Evolutionary conservation across 2,888 invertebrate species (phyloP).

Genomic region (Spisula solida): DNA sequence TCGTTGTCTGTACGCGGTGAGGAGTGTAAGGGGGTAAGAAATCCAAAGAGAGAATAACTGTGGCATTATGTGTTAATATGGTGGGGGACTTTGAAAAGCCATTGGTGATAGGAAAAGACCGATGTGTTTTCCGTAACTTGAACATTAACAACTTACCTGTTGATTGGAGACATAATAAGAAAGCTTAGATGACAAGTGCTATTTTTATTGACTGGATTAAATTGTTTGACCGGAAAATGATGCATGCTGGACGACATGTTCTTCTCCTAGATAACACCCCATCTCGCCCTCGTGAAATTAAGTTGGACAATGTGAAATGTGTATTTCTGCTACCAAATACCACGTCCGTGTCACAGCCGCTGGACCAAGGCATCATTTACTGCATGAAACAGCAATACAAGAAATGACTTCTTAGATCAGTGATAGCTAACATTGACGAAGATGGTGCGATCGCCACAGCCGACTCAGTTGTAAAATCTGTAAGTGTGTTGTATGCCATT

Average conservation of each 20-base stretch:
- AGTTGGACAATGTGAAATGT: constrained; percentile 36
- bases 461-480: not conserved
- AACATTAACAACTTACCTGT: constrained; percentile 50
- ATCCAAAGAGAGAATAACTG: not conserved
- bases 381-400: constrained; percentile 42
- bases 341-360: constrained; percentile 41
- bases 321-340: constrained; percentile 57
- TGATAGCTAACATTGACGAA: constrained; percentile 22
- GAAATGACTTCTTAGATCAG: constrained; percentile 28
- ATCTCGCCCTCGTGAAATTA: constrained; percentile 26
- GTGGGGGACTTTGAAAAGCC: constrained; percentile 38
- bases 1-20: constrained; percentile 39
- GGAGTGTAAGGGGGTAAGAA: constrained; percentile 39
- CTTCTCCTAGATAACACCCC: constrained; percentile 45
- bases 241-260: constrained; percentile 26
- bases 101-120: constrained; percentile 38
- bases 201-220: constrained; percentile 49
- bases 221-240: constrained; percentile 45
- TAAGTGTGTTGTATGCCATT: constrained; percentile 10
- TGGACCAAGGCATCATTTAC: constrained; percentile 50
- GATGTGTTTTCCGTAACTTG: not conserved
- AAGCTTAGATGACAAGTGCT: constrained; percentile 58
- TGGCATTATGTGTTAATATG: constrained; percentile 35
- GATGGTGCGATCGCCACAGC: not conserved
- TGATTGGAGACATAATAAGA: constrained; percentile 47